Evolutionary conservation across 1,140 invertebrate genomes (phyloP), one percentile per base, ranked within the genome.

Genomic region (Trypoxylus dichotomus): DNA sequence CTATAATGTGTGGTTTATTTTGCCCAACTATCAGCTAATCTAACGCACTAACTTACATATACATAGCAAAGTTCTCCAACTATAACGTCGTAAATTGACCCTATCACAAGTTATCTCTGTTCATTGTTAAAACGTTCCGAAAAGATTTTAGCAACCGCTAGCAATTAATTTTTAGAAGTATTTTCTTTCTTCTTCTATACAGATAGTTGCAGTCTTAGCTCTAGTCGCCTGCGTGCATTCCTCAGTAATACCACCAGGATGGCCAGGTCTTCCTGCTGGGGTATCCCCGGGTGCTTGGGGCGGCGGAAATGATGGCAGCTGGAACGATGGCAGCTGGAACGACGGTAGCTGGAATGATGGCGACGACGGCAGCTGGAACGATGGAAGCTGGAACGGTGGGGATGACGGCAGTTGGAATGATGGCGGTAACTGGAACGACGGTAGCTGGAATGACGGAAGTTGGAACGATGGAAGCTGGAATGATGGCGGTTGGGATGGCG

Each of bases 391-490:
- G 72, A 42, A 74, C 29, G 72, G 37, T 3, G 29, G 68, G 2
- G 29, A 71, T 15, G 29, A 71, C 15, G 68, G 47, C 47, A 58
- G 68, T 19, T 71, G 68, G 68, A 71, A 74, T 74, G 72, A 43
- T 41, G 72, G 72, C 19, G 29, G 29, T 7, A 27, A 21, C 25
- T 71, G 68, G 68, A 71, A 71, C 15, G 29, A 71, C 24, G 68
- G 68, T 27, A 58, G 47, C 7, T 71, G 68, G 68, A 71, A 71
- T 15, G 68, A 32, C 24, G 21, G 68, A 0, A 71, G 68, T 19
- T 71, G 68, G 68, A 27, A 71, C 24, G 68, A 71, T 71, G 68
- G 68, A 71, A 25, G 68, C 15, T 71, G 68, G 68, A 71, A 71
- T 32, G 19, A 71, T 7, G 68, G 68, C 15, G 25, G 24, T 71